phyloP scores from a whole-genome alignment of 2,113 vertebrate species.

The Aythya baeri region DNA sequence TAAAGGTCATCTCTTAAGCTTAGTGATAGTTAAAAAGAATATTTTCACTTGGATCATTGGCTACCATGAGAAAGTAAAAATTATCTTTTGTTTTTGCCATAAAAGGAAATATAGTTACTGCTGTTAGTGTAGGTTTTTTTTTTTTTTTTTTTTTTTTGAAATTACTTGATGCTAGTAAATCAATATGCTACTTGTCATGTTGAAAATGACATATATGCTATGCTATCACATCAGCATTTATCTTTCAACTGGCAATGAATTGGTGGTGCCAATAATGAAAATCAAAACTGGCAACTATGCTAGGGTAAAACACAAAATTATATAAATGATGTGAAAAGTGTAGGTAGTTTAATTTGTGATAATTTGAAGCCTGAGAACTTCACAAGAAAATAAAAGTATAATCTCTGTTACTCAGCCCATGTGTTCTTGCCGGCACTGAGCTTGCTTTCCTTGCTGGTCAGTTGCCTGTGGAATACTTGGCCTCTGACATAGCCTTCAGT shows the following conservation, averaged over 20 bases:
- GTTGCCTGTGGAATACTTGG: not conserved
- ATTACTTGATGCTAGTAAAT: not conserved
- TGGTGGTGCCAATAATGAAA: not conserved
- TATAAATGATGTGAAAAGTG: not conserved
- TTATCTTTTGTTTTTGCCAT: not conserved
- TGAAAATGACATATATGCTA: not conserved
- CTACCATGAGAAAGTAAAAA: not conserved
- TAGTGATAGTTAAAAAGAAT: not conserved
- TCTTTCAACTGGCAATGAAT: not conserved
- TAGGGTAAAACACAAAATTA: not conserved
- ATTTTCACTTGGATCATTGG: not conserved
- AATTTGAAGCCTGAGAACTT: not conserved
- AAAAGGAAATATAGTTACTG: not conserved
- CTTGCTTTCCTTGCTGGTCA: not conserved
- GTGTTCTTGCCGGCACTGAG: not conserved
- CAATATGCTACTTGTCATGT: not conserved
- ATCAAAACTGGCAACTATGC: not conserved
- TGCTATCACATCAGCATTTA: not conserved
- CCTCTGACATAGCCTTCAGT: not conserved
- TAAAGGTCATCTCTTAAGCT: not conserved
- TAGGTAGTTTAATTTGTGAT: not conserved
- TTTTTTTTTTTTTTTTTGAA: not conserved
- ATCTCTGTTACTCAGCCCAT: not conserved
- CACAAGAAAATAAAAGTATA: not conserved
- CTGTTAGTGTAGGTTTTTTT: not conserved